Percentiles rank a stretch among this genome's conserved stretches.
These are phyloP conservation scores for Xenopus borealis DNA, from an alignment of 2,113 vertebrate species.

Conservation along the genomic window DNA sequence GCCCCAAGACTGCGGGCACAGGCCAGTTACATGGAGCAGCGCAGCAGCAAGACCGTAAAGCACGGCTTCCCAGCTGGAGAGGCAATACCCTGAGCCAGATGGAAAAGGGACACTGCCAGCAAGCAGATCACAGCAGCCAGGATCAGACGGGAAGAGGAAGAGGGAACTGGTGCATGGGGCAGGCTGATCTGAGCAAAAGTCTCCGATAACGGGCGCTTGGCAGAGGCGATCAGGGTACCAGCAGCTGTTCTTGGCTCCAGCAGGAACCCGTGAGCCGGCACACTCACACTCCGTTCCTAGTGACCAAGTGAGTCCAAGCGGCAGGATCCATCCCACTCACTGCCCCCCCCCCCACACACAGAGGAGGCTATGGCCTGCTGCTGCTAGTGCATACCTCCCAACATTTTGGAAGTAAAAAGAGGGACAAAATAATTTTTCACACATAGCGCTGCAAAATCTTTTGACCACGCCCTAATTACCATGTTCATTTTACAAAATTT, in stretches of 20 bases:
- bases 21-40: constrained; percentile 56
- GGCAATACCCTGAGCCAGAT: constrained; percentile 32
- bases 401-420: too few relatives aligned
- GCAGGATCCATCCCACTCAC: constrained; percentile 15
- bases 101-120: constrained; percentile 46
- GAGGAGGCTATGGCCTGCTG: neutral
- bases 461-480: too few relatives aligned
- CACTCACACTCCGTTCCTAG: constrained; percentile 23
- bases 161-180: neutral
- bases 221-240: constrained; percentile 2
- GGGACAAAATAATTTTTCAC: too few relatives aligned
- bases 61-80: constrained; percentile 7
- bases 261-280: neutral
- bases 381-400: too few relatives aligned
- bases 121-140: constrained; percentile 48
- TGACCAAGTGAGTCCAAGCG: neutral
- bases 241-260: constrained; percentile 32
- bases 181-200: neutral
- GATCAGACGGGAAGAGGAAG: constrained; percentile 44
- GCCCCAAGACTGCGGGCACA: constrained; percentile 56
- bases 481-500: too few relatives aligned
- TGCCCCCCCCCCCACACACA: too few relatives aligned
- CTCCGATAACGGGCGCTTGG: neutral
- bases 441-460: too few relatives aligned
- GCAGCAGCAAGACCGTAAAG: constrained; percentile 46